A percentile compares a stretch with the other conserved stretches of the same genome.
Conservation (phyloP, 1,140 invertebrate genomes). For the Bombus impatiens region DNA sequence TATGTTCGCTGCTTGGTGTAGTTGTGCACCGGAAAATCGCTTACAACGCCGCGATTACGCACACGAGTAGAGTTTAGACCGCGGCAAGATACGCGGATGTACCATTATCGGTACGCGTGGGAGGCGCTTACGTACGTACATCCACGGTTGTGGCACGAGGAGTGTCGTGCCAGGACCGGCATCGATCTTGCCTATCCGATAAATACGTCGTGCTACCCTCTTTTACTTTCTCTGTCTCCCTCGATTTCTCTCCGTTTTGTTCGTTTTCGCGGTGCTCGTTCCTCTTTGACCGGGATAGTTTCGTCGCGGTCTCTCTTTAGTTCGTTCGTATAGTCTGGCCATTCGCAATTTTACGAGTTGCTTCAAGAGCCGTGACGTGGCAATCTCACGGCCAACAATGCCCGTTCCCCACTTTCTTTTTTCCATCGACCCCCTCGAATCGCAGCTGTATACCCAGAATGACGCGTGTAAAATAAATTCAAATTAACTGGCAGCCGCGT, state of each 20-base stretch:
- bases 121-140: slow-evolving; percentile 53
- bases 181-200: slow-evolving; percentile 65
- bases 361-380: slow-evolving; percentile 64
- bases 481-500: slow-evolving; percentile 29
- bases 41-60: slow-evolving; percentile 63
- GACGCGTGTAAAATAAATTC: slow-evolving; percentile 43
- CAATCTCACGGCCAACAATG: slow-evolving; percentile 65
- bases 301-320: slow-evolving; percentile 17
- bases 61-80: slow-evolving; percentile 36
- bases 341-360: slow-evolving; percentile 66
- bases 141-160: slow-evolving; percentile 28
- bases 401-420: slow-evolving; percentile 25
- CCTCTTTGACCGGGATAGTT: background rate
- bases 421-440: background rate
- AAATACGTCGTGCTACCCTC: slow-evolving; percentile 48
- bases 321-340: background rate
- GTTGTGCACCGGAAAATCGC: slow-evolving; percentile 62
- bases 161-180: slow-evolving; percentile 48
- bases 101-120: slow-evolving; percentile 65
- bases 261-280: background rate
- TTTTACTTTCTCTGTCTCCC: background rate
- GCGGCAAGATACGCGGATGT: slow-evolving; percentile 65
- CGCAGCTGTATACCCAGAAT: slow-evolving; percentile 13
- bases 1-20: background rate
- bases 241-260: background rate